Evolutionary conservation across 2,113 vertebrate genomes (phyloP).

Genomic region (Odocoileus hemionus): DNA sequence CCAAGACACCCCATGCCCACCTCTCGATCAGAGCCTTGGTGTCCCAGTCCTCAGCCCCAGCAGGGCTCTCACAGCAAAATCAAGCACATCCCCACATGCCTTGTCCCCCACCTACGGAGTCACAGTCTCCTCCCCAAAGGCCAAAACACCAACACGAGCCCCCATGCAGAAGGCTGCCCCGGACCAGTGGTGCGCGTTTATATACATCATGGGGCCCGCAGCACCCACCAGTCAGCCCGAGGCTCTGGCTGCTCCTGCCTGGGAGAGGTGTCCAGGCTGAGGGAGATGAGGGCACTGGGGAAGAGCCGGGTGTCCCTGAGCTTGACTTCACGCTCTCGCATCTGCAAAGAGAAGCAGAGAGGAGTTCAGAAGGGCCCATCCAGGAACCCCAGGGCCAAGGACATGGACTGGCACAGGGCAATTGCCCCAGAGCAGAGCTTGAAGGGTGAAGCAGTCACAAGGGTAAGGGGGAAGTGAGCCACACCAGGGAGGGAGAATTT

Average conservation of each 20-base stretch:
- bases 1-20: accelerated
- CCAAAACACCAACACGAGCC: background rate
- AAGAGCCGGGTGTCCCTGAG: conserved; percentile 91
- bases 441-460: background rate
- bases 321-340: conserved; percentile 87
- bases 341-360: conserved; percentile 73
- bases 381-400: background rate
- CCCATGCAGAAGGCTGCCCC: background rate
- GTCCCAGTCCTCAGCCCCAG: background rate
- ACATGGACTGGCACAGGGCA: background rate
- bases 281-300: conserved; percentile 78
- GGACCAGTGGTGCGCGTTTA: background rate
- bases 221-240: background rate
- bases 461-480: background rate
- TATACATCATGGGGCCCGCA: background rate
- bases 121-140: background rate
- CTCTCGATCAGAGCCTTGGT: background rate
- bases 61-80: background rate
- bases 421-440: background rate
- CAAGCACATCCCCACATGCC: background rate
- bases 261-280: conserved; percentile 84
- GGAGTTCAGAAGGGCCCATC: background rate
- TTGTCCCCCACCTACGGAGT: background rate
- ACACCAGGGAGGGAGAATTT: background rate
- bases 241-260: conserved; percentile 82